Conservation (phyloP, 1,140 invertebrate species). For the Lepidurus apus region DNA sequence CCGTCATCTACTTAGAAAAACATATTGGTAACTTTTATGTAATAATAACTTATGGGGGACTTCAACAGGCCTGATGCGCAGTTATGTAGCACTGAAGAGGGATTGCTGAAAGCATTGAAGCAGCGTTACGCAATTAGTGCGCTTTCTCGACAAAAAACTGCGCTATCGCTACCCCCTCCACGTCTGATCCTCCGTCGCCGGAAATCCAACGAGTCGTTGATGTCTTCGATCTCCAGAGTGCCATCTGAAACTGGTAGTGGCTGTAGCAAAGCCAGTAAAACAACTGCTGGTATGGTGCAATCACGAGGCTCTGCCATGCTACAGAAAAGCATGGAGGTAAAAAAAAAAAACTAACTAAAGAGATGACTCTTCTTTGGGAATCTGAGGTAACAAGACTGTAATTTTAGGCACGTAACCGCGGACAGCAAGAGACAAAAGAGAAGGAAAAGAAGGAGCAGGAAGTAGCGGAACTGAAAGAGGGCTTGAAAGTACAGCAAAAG, state of each 20-base stretch:
- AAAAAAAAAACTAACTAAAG: not conserved
- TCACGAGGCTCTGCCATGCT: not conserved
- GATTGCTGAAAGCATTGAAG: not conserved
- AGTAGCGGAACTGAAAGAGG: not conserved
- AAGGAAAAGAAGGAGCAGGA: not conserved
- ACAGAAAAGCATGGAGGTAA: not conserved
- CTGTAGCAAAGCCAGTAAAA: not conserved
- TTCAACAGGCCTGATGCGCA: not conserved
- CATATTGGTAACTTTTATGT: not conserved
- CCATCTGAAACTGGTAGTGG: not conserved
- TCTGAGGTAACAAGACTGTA: not conserved
- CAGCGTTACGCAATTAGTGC: not conserved
- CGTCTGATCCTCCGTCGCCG: not conserved
- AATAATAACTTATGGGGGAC: not conserved
- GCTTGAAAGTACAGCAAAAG: not conserved
- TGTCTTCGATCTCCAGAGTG: constrained; percentile 4
- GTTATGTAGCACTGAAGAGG: not conserved
- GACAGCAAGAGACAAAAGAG: not conserved
- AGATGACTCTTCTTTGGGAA: not conserved
- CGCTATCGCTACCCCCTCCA: not conserved
- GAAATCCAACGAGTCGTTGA: not conserved
- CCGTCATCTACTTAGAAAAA: no score
- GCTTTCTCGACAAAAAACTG: not conserved
- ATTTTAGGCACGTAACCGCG: not conserved
- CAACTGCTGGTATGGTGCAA: not conserved